Percentiles rank a stretch among this genome's conserved stretches.
These are phyloP conservation scores for Cheirogaleus medius DNA, from an alignment of 2,113 vertebrate species.

Conservation along the genomic window DNA sequence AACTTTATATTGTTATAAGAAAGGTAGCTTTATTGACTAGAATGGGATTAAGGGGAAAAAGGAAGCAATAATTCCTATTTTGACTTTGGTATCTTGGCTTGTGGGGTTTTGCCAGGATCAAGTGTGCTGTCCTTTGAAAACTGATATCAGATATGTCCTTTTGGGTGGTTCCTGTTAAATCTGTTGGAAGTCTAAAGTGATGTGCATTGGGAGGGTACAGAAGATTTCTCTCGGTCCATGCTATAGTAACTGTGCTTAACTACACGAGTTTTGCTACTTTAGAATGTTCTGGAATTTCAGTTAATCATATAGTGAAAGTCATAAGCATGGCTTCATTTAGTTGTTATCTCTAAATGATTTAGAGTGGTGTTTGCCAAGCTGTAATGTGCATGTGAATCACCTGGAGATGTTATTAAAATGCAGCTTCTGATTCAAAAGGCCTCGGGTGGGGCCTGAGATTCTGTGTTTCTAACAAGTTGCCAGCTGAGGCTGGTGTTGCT, in stretches of 20 bases:
- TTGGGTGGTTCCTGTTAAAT: background rate
- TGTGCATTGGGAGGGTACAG: background rate
- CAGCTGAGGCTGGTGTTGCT: background rate
- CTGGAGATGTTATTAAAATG: background rate
- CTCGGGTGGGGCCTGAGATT: background rate
- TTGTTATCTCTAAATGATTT: slow-evolving; percentile 19
- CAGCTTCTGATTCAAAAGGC: background rate
- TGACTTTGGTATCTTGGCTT: background rate
- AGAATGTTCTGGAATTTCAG: background rate
- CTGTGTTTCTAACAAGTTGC: background rate
- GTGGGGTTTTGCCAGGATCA: background rate
- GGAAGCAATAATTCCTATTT: background rate
- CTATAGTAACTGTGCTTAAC: background rate
- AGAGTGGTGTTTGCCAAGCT: background rate
- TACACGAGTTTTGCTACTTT: background rate
- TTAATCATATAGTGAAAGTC: background rate
- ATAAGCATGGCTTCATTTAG: background rate
- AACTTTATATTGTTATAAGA: background rate
- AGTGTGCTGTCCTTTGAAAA: background rate
- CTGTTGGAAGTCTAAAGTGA: background rate
- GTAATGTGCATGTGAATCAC: background rate
- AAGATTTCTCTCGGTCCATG: background rate
- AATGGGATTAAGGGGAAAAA: background rate
- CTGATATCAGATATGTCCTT: background rate
- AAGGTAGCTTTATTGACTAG: background rate